Evolutionary conservation across 2,888 invertebrate genomes (phyloP), one percentile per base, ranked within the genome.

Genomic region (Drosophila austrosaltans): DNA sequence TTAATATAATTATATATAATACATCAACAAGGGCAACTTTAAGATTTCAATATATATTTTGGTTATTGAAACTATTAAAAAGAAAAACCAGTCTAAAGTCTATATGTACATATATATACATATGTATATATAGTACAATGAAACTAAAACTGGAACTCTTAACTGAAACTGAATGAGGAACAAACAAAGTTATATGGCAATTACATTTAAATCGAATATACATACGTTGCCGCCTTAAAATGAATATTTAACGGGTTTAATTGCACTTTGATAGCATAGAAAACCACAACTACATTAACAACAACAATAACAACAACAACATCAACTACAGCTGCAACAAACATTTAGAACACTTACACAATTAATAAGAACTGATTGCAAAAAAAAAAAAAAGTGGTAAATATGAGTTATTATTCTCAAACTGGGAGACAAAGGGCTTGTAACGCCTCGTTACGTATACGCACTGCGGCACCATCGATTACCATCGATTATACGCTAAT

Each of bases 231-330:
- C 77, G 73, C 61, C 53, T 61, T 74, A 72, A 85, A 87, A 74
- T 82, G 72, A 65, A 85, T 79, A 82, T 76, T 77, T 77, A 84
- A 87, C 77, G 66, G 70, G 67, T 62, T 69, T 80, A 82, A 87
- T 87, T 84, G 73, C 71, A 74, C 57, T 64, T 32, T 36, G 48
- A 44, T 22, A 67, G 63, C 63, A 28, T 63, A 59, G 79, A 42
- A 58, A 42, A 48, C 53, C 65, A 66, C 39, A 39, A 59, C 53
- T 53, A 63, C 42, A 66, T 72, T 42, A 40, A 28, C 16, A 63
- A 54, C 59, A 59, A 39, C 59, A n/a, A 60, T n/a, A 20, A 10
- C 48, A 53, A n/a, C 39, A 48, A 40, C 20, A 39, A 1, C 16
- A 16, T 1, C 32, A 67, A 36, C 60, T 59, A 54, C 79, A 82